phyloP scores from a whole-genome alignment of 2,888 invertebrate species.

The Acronicta aceris region DNA sequence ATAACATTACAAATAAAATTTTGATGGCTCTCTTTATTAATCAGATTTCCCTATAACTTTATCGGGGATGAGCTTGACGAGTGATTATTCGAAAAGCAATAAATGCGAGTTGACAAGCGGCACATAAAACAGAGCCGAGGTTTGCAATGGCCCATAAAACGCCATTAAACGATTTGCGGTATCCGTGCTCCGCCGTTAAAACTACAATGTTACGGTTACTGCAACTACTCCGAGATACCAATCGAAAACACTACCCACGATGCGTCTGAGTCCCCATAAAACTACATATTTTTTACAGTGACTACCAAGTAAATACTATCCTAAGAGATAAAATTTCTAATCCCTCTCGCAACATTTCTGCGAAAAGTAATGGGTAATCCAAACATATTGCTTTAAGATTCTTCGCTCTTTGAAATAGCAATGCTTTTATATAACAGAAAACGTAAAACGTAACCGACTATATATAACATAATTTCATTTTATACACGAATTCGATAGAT shows the following conservation, averaged over 20 bases:
- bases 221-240: conserved; percentile 26
- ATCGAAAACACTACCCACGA: conserved; percentile 38
- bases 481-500: conserved; percentile 46
- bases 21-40: conserved; percentile 22
- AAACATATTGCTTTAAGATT: conserved; percentile 51
- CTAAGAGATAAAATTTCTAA: conserved; percentile 49
- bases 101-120: conserved; percentile 71
- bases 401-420: conserved; percentile 43
- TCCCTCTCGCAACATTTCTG: conserved; percentile 45
- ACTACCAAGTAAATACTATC: conserved; percentile 45
- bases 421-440: conserved; percentile 45
- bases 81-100: conserved; percentile 72
- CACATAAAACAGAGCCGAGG: conserved; percentile 72
- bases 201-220: conserved; percentile 74
- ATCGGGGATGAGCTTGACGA: conserved; percentile 53
- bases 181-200: conserved; percentile 71
- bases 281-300: conserved; percentile 52
- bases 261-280: conserved; percentile 42
- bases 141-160: conserved; percentile 81
- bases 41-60: conserved; percentile 31
- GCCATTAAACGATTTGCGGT: conserved; percentile 79
- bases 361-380: conserved; percentile 52
- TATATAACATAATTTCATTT: conserved; percentile 37
- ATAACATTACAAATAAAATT: conserved; percentile 1
- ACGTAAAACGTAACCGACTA: conserved; percentile 40